A percentile compares a stretch with the other conserved stretches of the same genome.
These are phyloP conservation scores for Aphidius ervi DNA, from an alignment of 1,140 invertebrate genomes.

Conservation along the genomic window DNA sequence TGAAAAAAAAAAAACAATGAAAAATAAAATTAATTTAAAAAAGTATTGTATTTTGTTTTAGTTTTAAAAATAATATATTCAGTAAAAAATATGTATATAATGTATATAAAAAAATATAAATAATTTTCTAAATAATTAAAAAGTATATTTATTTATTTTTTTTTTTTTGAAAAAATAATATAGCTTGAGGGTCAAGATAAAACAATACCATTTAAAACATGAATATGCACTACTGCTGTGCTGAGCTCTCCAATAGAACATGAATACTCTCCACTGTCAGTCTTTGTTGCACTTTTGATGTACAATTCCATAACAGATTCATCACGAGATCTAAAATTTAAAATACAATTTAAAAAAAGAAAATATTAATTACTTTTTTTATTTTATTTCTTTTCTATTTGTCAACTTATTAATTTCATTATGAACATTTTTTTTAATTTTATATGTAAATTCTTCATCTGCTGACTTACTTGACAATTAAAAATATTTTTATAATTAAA, in stretches of 20 bases:
- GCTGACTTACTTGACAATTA: too few relatives aligned
- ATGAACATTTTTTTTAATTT: constrained; percentile 10
- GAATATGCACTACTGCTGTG: constrained; percentile 44
- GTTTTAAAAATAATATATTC: not conserved
- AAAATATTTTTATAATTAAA: too few relatives aligned
- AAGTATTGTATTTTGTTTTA: not conserved
- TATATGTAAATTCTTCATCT: too few relatives aligned
- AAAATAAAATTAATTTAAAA: not conserved
- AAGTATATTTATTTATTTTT: not conserved
- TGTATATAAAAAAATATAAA: constrained; percentile 2
- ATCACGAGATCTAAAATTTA: constrained; percentile 35
- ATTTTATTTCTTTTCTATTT: not conserved
- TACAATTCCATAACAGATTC: constrained; percentile 42
- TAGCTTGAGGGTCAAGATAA: not conserved
- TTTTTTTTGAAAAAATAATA: not conserved
- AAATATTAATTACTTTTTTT: constrained; percentile 21
- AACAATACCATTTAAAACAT: constrained; percentile 48
- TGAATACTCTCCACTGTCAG: constrained; percentile 48
- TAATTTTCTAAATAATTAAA: constrained; percentile 2
- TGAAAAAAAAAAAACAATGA: constrained; percentile 21
- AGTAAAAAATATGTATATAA: not conserved
- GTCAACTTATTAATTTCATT: constrained; percentile 13
- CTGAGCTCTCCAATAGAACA: constrained; percentile 48
- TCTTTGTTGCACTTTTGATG: constrained; percentile 46
- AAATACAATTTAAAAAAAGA: not conserved